Evolutionary conservation across 2,797 vertebrate genomes (phyloP).

Genomic region (Anguilla marmorata): DNA sequence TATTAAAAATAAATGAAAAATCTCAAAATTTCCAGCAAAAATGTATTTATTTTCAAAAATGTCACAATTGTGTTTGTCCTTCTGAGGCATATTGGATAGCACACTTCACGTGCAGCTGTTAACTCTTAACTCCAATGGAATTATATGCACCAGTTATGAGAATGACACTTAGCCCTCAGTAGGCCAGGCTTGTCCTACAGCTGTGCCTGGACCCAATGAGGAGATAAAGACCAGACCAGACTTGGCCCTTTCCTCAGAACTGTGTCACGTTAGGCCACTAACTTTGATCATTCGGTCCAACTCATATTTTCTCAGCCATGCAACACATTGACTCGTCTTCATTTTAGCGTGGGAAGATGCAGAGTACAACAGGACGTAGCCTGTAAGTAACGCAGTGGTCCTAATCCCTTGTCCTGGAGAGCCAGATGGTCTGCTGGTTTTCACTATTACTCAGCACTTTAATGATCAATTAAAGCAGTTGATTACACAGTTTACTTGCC

Average conservation of each 20-base stretch:
- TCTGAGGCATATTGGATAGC: neutral
- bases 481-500: neutral
- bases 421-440: neutral
- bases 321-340: neutral
- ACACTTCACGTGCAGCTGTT: neutral
- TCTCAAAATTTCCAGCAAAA: neutral
- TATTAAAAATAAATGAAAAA: neutral
- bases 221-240: neutral
- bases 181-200: neutral
- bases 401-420: neutral
- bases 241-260: neutral
- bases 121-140: neutral
- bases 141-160: neutral
- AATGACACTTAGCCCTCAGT: neutral
- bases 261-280: neutral
- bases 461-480: constrained; percentile 3
- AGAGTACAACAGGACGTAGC: neutral
- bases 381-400: neutral
- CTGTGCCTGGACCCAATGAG: neutral
- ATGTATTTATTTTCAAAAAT: neutral
- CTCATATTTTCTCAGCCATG: neutral
- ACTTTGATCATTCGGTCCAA: neutral
- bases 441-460: neutral
- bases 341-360: neutral
- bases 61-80: neutral